phyloP scores from a whole-genome alignment of 2,888 invertebrate genomes.

The Sicus ferrugineus region DNA sequence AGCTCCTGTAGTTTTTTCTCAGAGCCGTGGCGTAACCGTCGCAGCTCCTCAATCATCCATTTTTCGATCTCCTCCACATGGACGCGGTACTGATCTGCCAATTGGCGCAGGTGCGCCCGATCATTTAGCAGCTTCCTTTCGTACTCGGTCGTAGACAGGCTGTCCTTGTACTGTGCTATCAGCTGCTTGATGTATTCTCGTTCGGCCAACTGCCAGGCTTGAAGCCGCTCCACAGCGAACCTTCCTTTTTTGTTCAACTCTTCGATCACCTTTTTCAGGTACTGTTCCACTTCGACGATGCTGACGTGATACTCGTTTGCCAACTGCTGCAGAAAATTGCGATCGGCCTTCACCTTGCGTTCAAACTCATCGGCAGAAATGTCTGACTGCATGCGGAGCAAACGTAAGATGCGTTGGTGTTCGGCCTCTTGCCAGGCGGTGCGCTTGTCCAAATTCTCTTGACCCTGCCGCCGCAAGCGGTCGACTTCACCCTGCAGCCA shows the following conservation, averaged over 20 bases:
- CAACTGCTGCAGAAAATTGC: slow-evolving; percentile 51
- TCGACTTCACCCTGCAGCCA: slow-evolving; percentile 59
- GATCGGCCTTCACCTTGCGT: slow-evolving; percentile 55
- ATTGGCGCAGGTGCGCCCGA: slow-evolving; percentile 55
- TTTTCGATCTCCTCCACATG: slow-evolving; percentile 58
- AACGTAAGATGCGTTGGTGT: slow-evolving; percentile 52
- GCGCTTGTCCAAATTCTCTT: slow-evolving; percentile 55
- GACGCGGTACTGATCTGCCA: slow-evolving; percentile 57
- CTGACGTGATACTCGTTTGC: slow-evolving; percentile 58
- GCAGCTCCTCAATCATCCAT: slow-evolving; percentile 58
- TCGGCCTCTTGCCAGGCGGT: slow-evolving; percentile 59
- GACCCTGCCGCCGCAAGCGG: slow-evolving; percentile 54
- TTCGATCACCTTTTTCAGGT: slow-evolving; percentile 57
- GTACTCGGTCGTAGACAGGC: slow-evolving; percentile 53
- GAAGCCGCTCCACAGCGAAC: slow-evolving; percentile 57
- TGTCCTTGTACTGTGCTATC: slow-evolving; percentile 53
- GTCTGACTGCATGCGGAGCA: slow-evolving; percentile 55
- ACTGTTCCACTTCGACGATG: slow-evolving; percentile 56
- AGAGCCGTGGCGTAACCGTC: slow-evolving; percentile 52
- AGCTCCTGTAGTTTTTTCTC: slow-evolving; percentile 51
- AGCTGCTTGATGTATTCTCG: slow-evolving; percentile 57
- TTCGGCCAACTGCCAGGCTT: slow-evolving; percentile 57
- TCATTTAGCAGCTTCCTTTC: slow-evolving; percentile 56
- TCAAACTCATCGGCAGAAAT: slow-evolving; percentile 58
- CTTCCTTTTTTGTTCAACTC: slow-evolving; percentile 56